Conservation (phyloP, 1,140 invertebrate species). For the Muscidifurax raptorellus region DNA sequence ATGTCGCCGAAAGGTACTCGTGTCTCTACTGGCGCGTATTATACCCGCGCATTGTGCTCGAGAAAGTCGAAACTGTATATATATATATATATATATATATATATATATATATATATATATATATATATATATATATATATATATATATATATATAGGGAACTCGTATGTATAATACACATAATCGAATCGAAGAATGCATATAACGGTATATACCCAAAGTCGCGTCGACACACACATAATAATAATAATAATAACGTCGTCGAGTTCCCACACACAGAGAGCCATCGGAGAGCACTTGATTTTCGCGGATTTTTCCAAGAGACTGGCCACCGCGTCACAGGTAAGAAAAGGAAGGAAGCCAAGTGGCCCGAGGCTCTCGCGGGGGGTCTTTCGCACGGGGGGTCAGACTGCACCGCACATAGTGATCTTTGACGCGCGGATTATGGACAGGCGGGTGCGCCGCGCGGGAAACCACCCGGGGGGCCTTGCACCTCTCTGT, state of each 20-base stretch:
- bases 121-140: too few relatives aligned
- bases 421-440: background rate
- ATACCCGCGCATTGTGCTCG: slow-evolving; percentile 73
- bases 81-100: too few relatives aligned
- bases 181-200: too few relatives aligned
- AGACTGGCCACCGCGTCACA: slow-evolving; percentile 63
- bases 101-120: too few relatives aligned
- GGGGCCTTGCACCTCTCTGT: slow-evolving; percentile 54
- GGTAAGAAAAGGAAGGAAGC: background rate
- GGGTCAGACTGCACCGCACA: slow-evolving; percentile 9
- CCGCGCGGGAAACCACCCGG: slow-evolving; percentile 67
- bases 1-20: slow-evolving; percentile 68
- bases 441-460: slow-evolving; percentile 64
- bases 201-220: too few relatives aligned
- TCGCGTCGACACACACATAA: background rate
- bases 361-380: background rate
- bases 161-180: background rate
- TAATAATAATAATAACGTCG: too few relatives aligned
- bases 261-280: slow-evolving; percentile 15
- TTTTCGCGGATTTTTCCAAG: slow-evolving; percentile 66
- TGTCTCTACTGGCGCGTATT: slow-evolving; percentile 70
- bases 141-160: too few relatives aligned
- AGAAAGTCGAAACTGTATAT: too few relatives aligned
- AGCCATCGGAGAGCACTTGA: background rate
- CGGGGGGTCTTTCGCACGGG: slow-evolving; percentile 3